Base-by-base conservation (phyloP, 2,797 vertebrate genomes). In the Chloroceryle amazona region DNA sequence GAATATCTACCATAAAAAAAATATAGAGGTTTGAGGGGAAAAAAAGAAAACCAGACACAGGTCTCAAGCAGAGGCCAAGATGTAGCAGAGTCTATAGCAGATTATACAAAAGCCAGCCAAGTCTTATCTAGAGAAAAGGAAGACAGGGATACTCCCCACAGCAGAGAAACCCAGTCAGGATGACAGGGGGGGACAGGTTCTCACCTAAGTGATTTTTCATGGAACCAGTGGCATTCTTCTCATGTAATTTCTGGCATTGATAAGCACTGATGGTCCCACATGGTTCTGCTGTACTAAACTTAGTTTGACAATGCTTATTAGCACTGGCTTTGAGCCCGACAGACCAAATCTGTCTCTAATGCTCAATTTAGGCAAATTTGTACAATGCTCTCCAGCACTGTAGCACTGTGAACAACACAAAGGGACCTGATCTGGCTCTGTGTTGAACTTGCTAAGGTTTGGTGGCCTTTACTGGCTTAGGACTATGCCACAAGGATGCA, bases 241-340 rank as follows among this genome's bases (percentile, higher is more conserved):
- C 91, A 79, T 39, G 66, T 62, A 39, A 39, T 23, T 94, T 75
- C 81, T 96, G 94, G 83, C 89, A 47, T 0, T 20, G 84, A 87
- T 85, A 91, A 72, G 71, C 60, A 39, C 13, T 9, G 55, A 75
- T 31, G 42, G 84, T 89, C 71, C 78, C 96, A 82, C 63, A 60
- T 1, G 63, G 67, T 26, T 95, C 63, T 73, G 63, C 67, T 73
- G 67, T 1, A 13, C 89, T 81, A 5, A 86, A 70, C 60, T 82
- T 55, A 9, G 52, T 73, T 52, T 92, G 91, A 89, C 70, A 89
- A 82, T 81, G 39, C 74, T 93, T 85, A 87, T 92, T 85, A 95
- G 67, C 62, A 4, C 74, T 93, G 96, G 91, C 93, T 89, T 39
- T 2, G 63, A 95, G 93, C 94, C 93, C 63, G 71, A 95, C 63